Evolutionary conservation across 2,113 vertebrate species (phyloP), one percentile per base, ranked within the genome.

Genomic region (Acanthisitta chloris): DNA sequence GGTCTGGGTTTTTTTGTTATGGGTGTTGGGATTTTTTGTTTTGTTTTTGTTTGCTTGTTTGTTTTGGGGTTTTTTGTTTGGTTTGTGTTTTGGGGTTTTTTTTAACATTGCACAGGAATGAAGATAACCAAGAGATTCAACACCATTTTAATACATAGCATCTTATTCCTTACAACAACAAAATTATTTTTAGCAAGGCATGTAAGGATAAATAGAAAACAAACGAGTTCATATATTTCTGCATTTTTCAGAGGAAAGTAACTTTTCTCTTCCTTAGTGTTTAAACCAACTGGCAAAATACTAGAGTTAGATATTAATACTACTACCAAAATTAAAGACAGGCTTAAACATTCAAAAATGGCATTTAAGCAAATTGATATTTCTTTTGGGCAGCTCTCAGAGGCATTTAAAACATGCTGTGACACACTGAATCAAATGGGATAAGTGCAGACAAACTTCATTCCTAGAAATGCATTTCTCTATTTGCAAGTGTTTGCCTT

Each of bases 381-480:
- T 59, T 81, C 31, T 89, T 84, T 72, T 0, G 4, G 57, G 86
- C 61, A 90, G 59, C 52, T 76, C 73, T 88, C 2, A 1, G 46
- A 88, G 72, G 54, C 54, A 67, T 82, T 90, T 46, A 49, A 81
- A 92, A 46, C 70, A 79, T 1, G 2, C 62, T 48, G 57, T 36
- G 10, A 77, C 24, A 7, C 52, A 46, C 57, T 18, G 78, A 79
- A 71, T 40, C 88, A 77, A 90, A 86, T 36, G 42, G 88, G 54
- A 72, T 91, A 78, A 96, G 83, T 4, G 49, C 1, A 14, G 92
- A 86, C 21, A 4, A 94, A 86, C 87, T 93, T 91, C 66, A 62
- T 97, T 94, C 96, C 96, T 88, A 86, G 91, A 95, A 97, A 95
- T 80, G 86, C 71, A 70, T 88, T 96, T 80, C 88, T 79, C 64